Evolutionary conservation across 2,888 invertebrate species (phyloP).

Genomic region (Leistus spinibarbis): DNA sequence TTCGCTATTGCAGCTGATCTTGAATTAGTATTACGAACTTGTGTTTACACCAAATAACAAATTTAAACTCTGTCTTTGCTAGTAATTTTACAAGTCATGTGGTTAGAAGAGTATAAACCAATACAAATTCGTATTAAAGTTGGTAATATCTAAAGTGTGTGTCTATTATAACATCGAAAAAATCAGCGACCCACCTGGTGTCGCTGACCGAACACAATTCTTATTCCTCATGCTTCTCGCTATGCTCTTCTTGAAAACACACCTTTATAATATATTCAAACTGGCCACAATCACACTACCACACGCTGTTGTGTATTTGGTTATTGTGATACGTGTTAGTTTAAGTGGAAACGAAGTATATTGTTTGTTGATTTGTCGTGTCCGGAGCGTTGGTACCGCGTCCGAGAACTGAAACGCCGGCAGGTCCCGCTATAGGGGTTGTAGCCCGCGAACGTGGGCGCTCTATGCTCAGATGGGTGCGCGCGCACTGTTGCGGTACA

Average conservation of each 20-base stretch:
- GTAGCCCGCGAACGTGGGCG: conserved; percentile 20
- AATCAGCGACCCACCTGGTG: conserved; percentile 3
- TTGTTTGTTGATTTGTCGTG: neutral
- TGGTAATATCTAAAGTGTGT: no score
- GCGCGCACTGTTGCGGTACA: conserved; percentile 1
- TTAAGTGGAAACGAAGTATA: neutral
- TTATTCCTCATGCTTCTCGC: conserved; percentile 11
- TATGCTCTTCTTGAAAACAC: neutral
- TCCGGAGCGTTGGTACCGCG: conserved; percentile 3
- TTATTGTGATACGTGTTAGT: neutral
- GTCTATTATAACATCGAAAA: no score
- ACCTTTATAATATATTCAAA: neutral
- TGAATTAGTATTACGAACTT: no score
- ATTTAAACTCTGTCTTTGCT: neutral
- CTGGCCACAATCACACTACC: neutral
- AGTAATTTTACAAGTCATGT: no score
- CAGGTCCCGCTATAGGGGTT: neutral
- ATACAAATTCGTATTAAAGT: neutral
- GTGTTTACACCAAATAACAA: no score
- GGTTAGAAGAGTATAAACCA: neutral
- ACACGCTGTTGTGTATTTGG: conserved; percentile 1
- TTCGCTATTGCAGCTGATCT: no score
- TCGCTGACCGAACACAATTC: conserved; percentile 32
- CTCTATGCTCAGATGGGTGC: conserved; percentile 13
- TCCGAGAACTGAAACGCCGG: conserved; percentile 3